phyloP scores from a whole-genome alignment of 2,113 vertebrate species.

The Rattus rattus region DNA sequence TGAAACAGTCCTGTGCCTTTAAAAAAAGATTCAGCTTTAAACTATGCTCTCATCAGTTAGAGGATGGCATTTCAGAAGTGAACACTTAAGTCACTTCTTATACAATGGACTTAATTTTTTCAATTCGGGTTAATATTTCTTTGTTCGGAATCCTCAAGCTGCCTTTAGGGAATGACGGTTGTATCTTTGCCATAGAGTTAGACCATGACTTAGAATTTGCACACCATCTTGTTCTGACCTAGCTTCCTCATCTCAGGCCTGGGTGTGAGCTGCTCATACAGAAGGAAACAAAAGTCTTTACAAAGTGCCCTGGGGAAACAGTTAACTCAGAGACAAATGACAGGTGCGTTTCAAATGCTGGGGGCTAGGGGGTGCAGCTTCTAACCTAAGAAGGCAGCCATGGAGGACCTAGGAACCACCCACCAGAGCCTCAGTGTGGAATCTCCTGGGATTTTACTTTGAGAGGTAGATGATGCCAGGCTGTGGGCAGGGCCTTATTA shows the following conservation, averaged over 20 bases:
- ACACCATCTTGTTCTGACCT: neutral
- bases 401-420: neutral
- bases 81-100: neutral
- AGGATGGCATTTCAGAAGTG: constrained; percentile 49
- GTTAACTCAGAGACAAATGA: neutral
- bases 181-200: constrained; percentile 50
- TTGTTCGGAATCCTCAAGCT: constrained; percentile 44
- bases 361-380: neutral
- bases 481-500: neutral
- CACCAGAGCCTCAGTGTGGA: neutral
- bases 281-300: constrained; percentile 33
- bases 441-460: neutral
- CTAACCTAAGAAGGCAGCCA: neutral
- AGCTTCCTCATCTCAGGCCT: neutral
- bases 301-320: neutral
- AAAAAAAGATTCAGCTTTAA: neutral
- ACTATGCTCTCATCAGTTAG: constrained; percentile 35
- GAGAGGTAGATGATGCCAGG: neutral
- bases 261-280: neutral
- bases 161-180: constrained; percentile 54
- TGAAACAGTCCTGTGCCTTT: neutral
- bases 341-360: neutral
- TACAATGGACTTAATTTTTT: constrained; percentile 23
- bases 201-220: constrained; percentile 51
- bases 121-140: neutral